Conservation (phyloP, 2,113 vertebrate species). For the Jaculus jaculus region DNA sequence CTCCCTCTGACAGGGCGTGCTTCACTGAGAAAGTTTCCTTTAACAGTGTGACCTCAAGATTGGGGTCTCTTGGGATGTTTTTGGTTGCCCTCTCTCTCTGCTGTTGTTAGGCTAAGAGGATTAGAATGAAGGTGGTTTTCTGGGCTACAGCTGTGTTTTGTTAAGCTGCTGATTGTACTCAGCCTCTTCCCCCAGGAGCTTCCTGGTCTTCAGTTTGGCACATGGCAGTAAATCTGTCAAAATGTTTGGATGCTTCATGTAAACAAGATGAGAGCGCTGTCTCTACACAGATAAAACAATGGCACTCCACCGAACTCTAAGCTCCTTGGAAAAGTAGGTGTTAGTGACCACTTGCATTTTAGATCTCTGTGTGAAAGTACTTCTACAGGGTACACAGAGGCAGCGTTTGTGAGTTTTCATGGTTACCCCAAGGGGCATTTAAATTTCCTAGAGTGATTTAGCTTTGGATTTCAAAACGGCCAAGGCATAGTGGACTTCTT, state of each 20-base stretch:
- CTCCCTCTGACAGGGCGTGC: not conserved
- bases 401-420: not conserved
- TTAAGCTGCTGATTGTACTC: constrained; percentile 28
- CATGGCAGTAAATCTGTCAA: constrained; percentile 33
- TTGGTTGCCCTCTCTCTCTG: not conserved
- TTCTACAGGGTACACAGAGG: not conserved
- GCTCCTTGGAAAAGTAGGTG: constrained; percentile 3
- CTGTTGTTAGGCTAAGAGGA: not conserved
- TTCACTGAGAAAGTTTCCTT: not conserved
- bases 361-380: not conserved
- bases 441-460: constrained; percentile 24
- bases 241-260: constrained; percentile 12
- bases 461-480: constrained; percentile 2
- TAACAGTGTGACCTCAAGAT: not conserved
- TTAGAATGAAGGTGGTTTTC: not conserved
- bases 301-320: not conserved
- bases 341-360: not conserved
- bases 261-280: constrained; percentile 22
- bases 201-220: constrained; percentile 28
- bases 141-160: constrained; percentile 2
- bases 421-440: not conserved
- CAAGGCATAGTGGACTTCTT: not conserved
- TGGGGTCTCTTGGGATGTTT: not conserved
- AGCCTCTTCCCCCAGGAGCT: not conserved
- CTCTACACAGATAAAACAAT: constrained; percentile 1